These are phyloP conservation scores for Oreochromis niloticus DNA, from an alignment of 2,113 vertebrate genomes.

Conservation along the genomic window DNA sequence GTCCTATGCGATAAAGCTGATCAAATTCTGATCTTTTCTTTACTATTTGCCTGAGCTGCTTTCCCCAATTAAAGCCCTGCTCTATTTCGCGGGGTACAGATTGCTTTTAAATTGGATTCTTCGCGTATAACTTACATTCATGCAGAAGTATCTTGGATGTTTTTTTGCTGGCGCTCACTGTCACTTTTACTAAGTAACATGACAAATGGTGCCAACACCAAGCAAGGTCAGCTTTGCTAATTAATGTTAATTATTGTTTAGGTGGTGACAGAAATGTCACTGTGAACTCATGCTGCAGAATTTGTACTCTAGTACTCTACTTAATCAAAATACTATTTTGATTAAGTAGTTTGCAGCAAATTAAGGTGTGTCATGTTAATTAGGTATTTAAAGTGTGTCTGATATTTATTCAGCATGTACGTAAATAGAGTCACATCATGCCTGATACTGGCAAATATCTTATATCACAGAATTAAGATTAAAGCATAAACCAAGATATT, in stretches of 20 bases:
- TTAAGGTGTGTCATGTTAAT: background rate
- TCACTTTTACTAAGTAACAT: background rate
- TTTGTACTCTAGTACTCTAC: background rate
- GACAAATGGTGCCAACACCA: background rate
- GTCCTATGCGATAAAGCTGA: background rate
- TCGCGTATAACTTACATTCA: fast-evolving
- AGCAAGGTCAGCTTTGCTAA: background rate
- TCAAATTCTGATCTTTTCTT: background rate
- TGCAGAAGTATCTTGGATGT: background rate
- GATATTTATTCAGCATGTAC: background rate
- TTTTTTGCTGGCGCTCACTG: background rate
- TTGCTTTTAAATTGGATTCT: background rate
- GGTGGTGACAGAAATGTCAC: background rate
- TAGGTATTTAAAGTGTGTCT: background rate
- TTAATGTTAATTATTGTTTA: background rate
- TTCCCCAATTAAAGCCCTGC: background rate
- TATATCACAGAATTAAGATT: background rate
- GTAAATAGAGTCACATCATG: background rate
- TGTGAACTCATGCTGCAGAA: background rate
- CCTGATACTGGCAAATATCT: background rate
- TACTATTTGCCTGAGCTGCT: background rate
- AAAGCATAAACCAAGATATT: background rate
- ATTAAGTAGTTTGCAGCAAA: background rate
- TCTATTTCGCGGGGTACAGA: fast-evolving
- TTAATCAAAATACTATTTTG: background rate